A percentile compares a stretch with the other conserved stretches of the same genome.
Conservation (phyloP, 30 jellyfish, hydroid and myxozoan species). For the Mastigias papua region DNA sequence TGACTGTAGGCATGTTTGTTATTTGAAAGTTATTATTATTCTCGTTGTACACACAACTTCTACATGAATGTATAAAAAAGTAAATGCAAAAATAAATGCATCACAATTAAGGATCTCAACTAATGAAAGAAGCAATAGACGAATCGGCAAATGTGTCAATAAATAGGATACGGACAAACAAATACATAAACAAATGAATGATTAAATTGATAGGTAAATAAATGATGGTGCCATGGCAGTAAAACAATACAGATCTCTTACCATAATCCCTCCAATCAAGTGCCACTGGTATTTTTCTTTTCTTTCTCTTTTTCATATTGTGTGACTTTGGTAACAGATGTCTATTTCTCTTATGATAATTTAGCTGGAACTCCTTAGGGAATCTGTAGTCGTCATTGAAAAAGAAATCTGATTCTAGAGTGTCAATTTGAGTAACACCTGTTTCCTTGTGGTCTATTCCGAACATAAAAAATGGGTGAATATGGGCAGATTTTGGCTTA, state of each 20-base stretch:
- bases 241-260: slow-evolving; percentile 27
- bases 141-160: no score
- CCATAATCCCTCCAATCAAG: slow-evolving; percentile 98
- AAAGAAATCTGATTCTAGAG: slow-evolving; percentile 47
- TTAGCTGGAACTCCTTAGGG: slow-evolving; percentile 19
- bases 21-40: no score
- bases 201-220: no score
- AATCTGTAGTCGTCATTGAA: slow-evolving; percentile 23
- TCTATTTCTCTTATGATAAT: not conserved
- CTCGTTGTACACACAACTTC: no score
- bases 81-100: no score
- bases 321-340: not conserved
- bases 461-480: slow-evolving; percentile 28
- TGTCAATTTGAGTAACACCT: slow-evolving; percentile 9
- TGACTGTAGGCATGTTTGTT: no score
- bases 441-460: slow-evolving; percentile 62
- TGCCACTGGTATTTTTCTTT: slow-evolving; percentile 64
- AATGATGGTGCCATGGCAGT: no score
- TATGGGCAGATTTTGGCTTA: not conserved
- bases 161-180: no score
- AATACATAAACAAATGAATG: no score
- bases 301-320: slow-evolving; percentile 25
- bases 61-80: no score
- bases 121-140: no score
- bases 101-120: no score